Percentiles rank a stretch among this genome's conserved stretches.
phyloP scores from a whole-genome alignment of 2,113 vertebrate species.

The Shinisaurus crocodilurus region DNA sequence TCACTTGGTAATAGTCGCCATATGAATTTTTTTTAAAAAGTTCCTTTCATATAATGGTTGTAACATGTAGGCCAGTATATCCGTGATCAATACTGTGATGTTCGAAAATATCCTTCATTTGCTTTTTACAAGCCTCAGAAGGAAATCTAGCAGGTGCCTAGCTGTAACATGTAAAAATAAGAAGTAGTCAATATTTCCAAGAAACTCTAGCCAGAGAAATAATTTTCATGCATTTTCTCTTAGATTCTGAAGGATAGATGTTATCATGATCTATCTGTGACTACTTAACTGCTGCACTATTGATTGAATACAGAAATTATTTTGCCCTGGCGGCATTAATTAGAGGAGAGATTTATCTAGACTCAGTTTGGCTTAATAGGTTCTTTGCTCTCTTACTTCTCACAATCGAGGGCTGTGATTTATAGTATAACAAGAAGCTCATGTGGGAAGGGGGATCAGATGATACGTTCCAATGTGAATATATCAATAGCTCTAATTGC shows the following conservation, averaged over 20 bases:
- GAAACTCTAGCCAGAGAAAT: background rate
- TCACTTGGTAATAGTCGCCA: background rate
- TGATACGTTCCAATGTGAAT: constrained; percentile 25
- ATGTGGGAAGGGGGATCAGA: background rate
- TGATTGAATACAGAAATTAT: constrained; percentile 9
- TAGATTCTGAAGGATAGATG: constrained; percentile 3
- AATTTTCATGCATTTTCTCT: accelerated
- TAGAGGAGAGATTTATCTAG: background rate
- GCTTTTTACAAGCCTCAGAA: background rate
- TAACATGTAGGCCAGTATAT: background rate
- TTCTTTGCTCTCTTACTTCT: constrained; percentile 12
- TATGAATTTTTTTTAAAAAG: background rate
- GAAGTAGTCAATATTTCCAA: too few species aligned
- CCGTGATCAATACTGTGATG: background rate
- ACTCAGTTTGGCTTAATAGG: background rate
- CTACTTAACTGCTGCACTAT: background rate
- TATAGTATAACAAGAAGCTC: background rate
- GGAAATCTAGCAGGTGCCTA: background rate
- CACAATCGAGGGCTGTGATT: background rate
- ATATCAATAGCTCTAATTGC: constrained; percentile 12
- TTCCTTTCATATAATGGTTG: background rate
- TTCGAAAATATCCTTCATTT: background rate
- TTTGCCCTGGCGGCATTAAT: constrained; percentile 1
- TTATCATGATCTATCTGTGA: constrained; percentile 3
- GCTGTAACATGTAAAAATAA: background rate